Conservation (phyloP, 2,113 vertebrate genomes). For the Caloenas nicobarica region DNA sequence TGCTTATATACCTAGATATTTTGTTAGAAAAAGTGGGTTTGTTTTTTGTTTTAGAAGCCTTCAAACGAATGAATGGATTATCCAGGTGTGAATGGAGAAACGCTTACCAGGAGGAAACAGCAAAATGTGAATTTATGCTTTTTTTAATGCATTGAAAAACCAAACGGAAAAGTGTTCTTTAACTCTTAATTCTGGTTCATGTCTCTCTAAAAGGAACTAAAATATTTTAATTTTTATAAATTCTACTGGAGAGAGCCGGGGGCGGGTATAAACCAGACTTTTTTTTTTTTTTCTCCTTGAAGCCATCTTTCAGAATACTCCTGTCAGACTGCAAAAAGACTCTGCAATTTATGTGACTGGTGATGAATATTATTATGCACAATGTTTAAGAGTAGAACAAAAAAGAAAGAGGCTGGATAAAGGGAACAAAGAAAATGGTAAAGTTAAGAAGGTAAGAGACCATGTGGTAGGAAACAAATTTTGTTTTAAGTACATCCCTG, state of each 20-base stretch:
- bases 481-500: neutral
- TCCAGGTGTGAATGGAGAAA: neutral
- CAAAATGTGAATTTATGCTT: neutral
- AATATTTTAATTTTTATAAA: neutral
- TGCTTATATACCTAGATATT: neutral
- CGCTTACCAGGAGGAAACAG: neutral
- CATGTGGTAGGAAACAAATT: neutral
- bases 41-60: neutral
- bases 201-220: neutral
- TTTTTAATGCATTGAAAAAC: neutral
- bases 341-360: neutral
- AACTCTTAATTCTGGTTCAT: neutral
- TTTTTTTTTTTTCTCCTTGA: neutral
- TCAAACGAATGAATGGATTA: neutral
- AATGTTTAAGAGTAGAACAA: neutral
- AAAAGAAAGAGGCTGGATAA: neutral
- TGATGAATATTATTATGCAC: neutral
- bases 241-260: neutral
- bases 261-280: neutral
- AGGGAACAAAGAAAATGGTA: neutral
- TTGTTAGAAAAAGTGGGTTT: neutral
- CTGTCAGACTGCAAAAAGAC: neutral
- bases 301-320: neutral
- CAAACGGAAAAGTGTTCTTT: neutral
- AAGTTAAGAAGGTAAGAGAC: neutral